Conservation (phyloP, 1,140 invertebrate species). For the Muscidifurax raptorellus region DNA sequence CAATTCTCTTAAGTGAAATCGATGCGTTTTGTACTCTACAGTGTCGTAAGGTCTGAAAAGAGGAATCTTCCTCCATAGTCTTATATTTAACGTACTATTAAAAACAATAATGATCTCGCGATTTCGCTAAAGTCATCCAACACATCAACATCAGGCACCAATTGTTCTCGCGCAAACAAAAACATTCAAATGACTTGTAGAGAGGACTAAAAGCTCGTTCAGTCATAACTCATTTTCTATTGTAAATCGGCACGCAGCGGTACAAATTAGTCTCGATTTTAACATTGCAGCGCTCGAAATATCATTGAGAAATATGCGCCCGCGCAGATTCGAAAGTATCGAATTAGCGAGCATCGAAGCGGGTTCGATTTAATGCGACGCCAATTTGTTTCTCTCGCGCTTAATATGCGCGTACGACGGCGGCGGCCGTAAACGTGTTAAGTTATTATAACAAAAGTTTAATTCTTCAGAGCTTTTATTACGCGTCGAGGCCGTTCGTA, state of each 20-base stretch:
- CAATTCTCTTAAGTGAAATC: no score
- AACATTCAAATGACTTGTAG: not conserved
- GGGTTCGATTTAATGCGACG: not conserved
- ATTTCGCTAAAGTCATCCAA: not conserved
- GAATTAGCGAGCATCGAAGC: constrained; percentile 14
- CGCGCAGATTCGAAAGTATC: constrained; percentile 34
- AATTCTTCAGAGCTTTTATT: no score
- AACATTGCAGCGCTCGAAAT: constrained; percentile 35
- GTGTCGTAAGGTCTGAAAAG: no score
- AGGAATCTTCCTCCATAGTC: no score
- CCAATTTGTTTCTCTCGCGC: constrained; percentile 13
- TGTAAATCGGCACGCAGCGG: constrained; percentile 45
- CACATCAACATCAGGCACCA: no score
- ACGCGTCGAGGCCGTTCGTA: no score
- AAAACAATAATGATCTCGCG: not conserved
- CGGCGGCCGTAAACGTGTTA: not conserved
- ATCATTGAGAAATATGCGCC: constrained; percentile 33
- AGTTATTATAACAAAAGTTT: no score
- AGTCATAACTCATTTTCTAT: constrained; percentile 57
- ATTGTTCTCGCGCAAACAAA: constrained; percentile 29
- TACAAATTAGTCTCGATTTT: constrained; percentile 60
- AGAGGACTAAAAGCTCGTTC: constrained; percentile 43
- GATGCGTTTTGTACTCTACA: no score
- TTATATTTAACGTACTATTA: no score
- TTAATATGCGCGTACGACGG: no score